These are phyloP conservation scores for Pangasius djambal DNA, from an alignment of 2,797 vertebrate genomes.

Conservation along the genomic window DNA sequence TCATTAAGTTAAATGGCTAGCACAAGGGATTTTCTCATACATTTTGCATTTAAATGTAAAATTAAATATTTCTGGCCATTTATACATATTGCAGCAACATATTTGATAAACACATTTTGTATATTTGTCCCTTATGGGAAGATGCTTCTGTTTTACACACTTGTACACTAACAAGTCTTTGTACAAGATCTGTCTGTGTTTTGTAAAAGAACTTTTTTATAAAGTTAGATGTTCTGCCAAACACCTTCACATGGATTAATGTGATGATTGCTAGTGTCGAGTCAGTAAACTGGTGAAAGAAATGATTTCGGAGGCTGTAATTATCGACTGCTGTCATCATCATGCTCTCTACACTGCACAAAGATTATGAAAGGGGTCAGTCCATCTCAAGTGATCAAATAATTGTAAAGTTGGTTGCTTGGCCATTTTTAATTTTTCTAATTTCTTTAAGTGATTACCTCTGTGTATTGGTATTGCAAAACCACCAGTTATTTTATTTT, in stretches of 20 bases:
- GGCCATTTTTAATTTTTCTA: too few species aligned
- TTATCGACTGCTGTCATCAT: constrained; percentile 1
- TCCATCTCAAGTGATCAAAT: too few species aligned
- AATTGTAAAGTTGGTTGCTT: too few species aligned
- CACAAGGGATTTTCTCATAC: too few species aligned
- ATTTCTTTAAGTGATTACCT: too few species aligned
- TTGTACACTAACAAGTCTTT: background rate
- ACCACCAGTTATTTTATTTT: too few species aligned
- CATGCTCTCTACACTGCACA: background rate
- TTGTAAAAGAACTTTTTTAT: background rate
- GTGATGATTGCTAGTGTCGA: background rate
- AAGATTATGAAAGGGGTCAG: background rate
- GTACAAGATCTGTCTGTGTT: background rate
- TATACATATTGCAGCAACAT: background rate
- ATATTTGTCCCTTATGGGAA: background rate
- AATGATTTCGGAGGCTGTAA: background rate
- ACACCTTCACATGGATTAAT: background rate
- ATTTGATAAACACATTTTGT: background rate
- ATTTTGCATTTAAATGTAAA: background rate
- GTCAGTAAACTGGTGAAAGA: background rate
- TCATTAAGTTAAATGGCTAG: background rate
- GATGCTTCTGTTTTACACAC: background rate
- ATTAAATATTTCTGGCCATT: background rate
- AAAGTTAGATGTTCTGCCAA: background rate
- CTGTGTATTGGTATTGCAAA: too few species aligned